Evolutionary conservation across 2,888 invertebrate genomes (phyloP), one percentile per base, ranked within the genome.

Genomic region (Ichneumoninae sp.): DNA sequence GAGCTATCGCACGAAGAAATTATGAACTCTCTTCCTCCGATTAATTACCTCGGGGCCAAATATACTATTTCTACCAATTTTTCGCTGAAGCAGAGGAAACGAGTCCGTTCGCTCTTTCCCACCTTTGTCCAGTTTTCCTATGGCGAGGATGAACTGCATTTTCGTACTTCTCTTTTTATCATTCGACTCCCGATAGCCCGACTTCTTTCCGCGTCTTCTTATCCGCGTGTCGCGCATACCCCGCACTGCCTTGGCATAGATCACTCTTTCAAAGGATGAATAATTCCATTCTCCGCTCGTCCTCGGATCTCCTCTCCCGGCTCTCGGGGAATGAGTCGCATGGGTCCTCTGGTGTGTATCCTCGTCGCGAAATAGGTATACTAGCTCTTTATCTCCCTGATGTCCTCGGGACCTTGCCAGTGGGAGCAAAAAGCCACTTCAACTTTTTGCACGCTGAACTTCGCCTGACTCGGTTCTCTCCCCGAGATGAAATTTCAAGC

Each of bases 401-500:
- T 82, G 85, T 80, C 80, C 82, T 82, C 84, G 84, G 71, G 72
- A 75, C 66, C 69, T 81, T 36, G 66, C 65, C 62, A 33, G 75
- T 69, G 54, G 10, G 68, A 19, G 72, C 76, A 82, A 82, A 82
- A 82, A 79, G 72, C 36, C 74, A 70, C 81, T 81, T 75, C 84
- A 79, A 84, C 78, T 84, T 84, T 84, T 84, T 84, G 66, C 78
- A 75, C 47, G 50, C 30, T 78, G 69, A 82, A 84, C 74, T 82
- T 81, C 22, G 80, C 70, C 40, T 26, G 78, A 40, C 40, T 47
- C 79, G 85, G 79, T 82, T 82, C 76, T 47, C 44, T 82, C 72
- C 72, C 68, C 54, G 71, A 80, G 82, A 85, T 85, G 85, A 85
- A 85, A 85, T 85, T 85, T 85, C 85, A 80, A 85, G 85, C 85